Evolutionary conservation across 2,888 invertebrate species (phyloP).

Genomic region (Rhaphigaster nebulosa): DNA sequence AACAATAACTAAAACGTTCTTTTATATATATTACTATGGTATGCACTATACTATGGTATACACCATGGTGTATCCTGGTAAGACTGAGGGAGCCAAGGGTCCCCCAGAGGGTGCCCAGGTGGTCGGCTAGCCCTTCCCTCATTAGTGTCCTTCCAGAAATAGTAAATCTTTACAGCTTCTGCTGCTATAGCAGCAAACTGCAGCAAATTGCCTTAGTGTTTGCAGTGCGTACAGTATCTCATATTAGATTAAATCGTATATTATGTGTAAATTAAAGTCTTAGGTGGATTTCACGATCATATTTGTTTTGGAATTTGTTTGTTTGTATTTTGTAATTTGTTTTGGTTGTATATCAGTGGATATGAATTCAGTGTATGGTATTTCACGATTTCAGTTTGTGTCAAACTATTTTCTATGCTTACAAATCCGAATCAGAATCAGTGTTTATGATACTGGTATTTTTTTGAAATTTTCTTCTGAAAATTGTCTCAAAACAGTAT

Average conservation of each 20-base stretch:
- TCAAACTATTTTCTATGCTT: no score
- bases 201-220: background rate
- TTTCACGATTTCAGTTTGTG: no score
- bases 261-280: no score
- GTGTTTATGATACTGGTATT: no score
- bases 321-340: no score
- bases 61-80: background rate
- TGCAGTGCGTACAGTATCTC: background rate
- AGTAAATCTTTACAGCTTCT: slow-evolving; percentile 20
- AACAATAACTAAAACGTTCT: background rate
- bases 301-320: no score
- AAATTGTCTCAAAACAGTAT: no score
- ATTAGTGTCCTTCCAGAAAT: slow-evolving; percentile 8
- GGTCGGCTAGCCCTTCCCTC: background rate
- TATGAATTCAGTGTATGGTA: no score
- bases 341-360: no score
- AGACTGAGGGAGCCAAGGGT: background rate
- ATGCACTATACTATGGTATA: background rate
- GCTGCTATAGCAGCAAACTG: background rate
- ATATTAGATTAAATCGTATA: background rate
- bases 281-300: no score
- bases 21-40: background rate
- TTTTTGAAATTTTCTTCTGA: no score
- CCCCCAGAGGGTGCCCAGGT: background rate
- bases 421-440: no score